Evolutionary conservation across 1,140 invertebrate genomes (phyloP), one percentile per base, ranked within the genome.

Genomic region (Tetranychus urticae): DNA sequence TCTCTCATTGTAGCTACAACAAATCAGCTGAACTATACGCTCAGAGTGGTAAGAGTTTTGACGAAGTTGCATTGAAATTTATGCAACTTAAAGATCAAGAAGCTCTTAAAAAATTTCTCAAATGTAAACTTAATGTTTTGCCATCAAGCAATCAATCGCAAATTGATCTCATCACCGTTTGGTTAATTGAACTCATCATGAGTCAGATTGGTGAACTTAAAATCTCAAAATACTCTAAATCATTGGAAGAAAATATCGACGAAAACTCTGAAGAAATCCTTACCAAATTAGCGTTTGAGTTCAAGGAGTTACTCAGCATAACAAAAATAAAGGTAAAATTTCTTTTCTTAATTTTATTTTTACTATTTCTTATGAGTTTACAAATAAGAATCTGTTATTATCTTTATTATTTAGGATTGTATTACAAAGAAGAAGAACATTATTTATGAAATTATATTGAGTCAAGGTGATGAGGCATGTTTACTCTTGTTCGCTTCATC

Each of bases 1-100:
- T 56, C 33, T 56, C 33, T 36, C 3, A 34, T 56, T 33, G 5
- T 5, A 56, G 55, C 14, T 56, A 34, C 14, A 33, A 13, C 31
- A 42, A 58, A 45, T 34, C 23, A 14, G 57, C 57, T 46, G n/a
- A 31, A 46, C 12, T 58, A 23, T 45, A 58, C 12, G 57, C 42
- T 0, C 80, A 88, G 67, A 90, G 88, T 0, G 80, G 86, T 66
- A 82, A 82, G n/a, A 86, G 87, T 13, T 96, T 97, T 73, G 91
- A 96, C 76, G 86, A 89, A 69, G 80, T 96, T 34, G 86, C 88
- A 46, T 75, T 97, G 0, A 94, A 94, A 71, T 94, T 96, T 72
- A 77, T 96, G 56, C 78, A 86, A 72, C 76, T 83, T 5, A 77
- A 83, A 58, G 77, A 93, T 70, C 82, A 86, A 60, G 79, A 85